A percentile compares a stretch with the other conserved stretches of the same genome.
Evolutionary conservation across 2,888 invertebrate species (phyloP).

Genomic region (Abrostola tripartita): DNA sequence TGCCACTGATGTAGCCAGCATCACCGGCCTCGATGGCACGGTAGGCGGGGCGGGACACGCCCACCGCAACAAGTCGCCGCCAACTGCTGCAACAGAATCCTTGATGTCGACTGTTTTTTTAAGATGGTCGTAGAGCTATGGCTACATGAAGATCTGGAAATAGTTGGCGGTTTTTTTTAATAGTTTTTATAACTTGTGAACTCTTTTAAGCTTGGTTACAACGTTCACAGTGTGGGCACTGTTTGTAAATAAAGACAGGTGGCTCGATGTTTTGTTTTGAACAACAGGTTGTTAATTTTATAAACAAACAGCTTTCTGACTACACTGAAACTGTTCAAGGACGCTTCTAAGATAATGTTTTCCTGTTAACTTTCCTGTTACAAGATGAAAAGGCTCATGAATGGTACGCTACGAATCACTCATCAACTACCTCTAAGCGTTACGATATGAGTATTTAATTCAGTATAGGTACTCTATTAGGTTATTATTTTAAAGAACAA

Average conservation of each 20-base stretch:
- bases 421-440: no score
- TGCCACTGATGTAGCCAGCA: conserved; percentile 45
- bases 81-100: conserved; percentile 33
- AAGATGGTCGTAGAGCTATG: conserved; percentile 24
- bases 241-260: background rate
- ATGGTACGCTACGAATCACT: no score
- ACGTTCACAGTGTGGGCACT: background rate
- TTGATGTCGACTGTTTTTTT: conserved; percentile 39
- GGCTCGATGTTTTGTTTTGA: background rate
- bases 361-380: no score
- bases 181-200: background rate
- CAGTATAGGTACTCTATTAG: no score
- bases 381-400: no score
- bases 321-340: no score
- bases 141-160: conserved; percentile 24
- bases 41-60: conserved; percentile 71
- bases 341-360: no score
- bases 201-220: background rate
- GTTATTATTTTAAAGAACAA: no score
- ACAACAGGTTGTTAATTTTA: no score
- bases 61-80: conserved; percentile 79
- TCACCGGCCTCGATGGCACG: conserved; percentile 41
- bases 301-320: no score
- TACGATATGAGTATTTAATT: no score
- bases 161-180: background rate